Conservation (phyloP, 2,797 vertebrate species). For the Cyclopterus lumpus region DNA sequence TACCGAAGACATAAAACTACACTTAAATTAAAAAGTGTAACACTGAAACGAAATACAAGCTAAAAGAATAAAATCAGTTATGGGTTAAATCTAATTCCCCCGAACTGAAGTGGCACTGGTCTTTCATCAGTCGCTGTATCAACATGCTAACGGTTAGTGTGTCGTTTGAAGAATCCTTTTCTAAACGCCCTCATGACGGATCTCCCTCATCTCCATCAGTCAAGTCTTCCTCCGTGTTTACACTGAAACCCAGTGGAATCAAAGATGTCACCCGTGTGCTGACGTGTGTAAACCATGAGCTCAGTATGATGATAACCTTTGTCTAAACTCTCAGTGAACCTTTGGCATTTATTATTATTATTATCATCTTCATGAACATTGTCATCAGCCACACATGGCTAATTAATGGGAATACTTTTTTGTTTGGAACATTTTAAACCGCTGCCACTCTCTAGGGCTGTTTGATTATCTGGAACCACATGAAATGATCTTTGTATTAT, state of each 20-base stretch:
- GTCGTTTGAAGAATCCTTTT: conserved; percentile 41
- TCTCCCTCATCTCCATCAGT: conserved; percentile 45
- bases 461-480: conserved; percentile 31
- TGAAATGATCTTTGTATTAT: conserved; percentile 23
- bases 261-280: conserved; percentile 56
- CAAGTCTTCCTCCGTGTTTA: conserved; percentile 71
- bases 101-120: conserved; percentile 10
- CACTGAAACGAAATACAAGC: background rate
- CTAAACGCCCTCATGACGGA: conserved; percentile 18
- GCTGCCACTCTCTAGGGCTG: conserved; percentile 24
- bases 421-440: conserved; percentile 57
- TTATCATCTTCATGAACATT: conserved; percentile 64
- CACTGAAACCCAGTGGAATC: conserved; percentile 54
- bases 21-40: background rate
- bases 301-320: conserved; percentile 74
- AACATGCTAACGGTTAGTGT: conserved; percentile 4
- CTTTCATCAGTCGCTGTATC: conserved; percentile 15
- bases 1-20: background rate
- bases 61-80: background rate
- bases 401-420: conserved; percentile 58
- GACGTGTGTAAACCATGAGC: conserved; percentile 73
- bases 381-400: conserved; percentile 59
- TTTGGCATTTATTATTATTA: conserved; percentile 64
- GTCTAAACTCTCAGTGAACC: conserved; percentile 73
- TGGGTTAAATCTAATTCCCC: background rate